Base-by-base conservation (phyloP, 2,797 vertebrate species). In the Tauraco hartlaubi region DNA sequence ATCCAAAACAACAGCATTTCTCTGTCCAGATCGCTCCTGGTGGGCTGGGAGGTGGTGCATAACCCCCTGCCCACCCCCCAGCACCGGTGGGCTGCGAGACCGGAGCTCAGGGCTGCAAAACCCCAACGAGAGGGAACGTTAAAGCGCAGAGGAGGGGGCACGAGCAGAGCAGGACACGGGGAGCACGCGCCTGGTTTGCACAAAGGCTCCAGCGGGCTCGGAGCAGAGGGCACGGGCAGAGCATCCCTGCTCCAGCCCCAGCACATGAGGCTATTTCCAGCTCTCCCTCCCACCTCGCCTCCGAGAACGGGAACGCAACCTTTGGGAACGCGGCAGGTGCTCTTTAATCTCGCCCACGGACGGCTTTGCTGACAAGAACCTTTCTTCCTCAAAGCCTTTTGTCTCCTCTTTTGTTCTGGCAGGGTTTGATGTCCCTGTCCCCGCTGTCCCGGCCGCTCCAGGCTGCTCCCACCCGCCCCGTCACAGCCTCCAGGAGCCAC, bases 81-180 rank as follows among this genome's bases (percentile, higher is more conserved):
- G 5, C 22, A 33, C 15, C 3, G 9, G 21, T 37, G 23, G 35
- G 12, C 37, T 41, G 31, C 3, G 3, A 21, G 26, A 16, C 20
- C 2, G 1, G 28, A 52, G 52, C 39, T 64, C 43, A 17, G 69
- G 5, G 18, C 21, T 46, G 48, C 15, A n/a, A 25, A 49, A 41
- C 15, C 26, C 7, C 0, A 25, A 4, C 0, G 9, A 28, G 48
- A 46, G 20, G 54, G 16, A 56, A 8, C 12, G 9, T 49, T 4
- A 25, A 16, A 15, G 56, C 22, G 7, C 0, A 2, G 43, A 35
- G 15, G 6, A 37, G 46, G 35, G 11, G 39, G n/a, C 37, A 33
- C 0, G 2, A 43, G 29, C 12, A 22, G 69, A 31, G 14, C 31
- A 44, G 49, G 74, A 33, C 18, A 1, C 0, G 0, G 37, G 62